A percentile compares a stretch with the other conserved stretches of the same genome.
Conservation (phyloP, 2,888 invertebrate species). For the Eurois occulta region DNA sequence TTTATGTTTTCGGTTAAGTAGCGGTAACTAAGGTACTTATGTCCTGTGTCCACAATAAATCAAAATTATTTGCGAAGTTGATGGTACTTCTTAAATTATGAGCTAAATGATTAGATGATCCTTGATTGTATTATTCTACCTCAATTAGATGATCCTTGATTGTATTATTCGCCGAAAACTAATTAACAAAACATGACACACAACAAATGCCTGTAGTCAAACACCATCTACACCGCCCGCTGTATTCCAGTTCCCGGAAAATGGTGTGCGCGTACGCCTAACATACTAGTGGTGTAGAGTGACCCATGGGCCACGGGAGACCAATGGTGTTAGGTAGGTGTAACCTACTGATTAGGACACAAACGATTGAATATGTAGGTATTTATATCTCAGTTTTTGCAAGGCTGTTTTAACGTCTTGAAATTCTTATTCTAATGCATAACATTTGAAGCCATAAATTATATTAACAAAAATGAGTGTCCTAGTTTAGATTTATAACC, state of each 20-base stretch:
- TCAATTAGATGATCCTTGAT: too few species aligned
- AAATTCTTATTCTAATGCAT: not conserved
- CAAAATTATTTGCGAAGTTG: not conserved
- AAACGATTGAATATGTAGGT: not conserved
- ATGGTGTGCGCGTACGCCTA: not conserved
- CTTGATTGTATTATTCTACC: not conserved
- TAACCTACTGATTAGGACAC: not conserved
- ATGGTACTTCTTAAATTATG: not conserved
- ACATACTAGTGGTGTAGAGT: not conserved
- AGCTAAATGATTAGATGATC: not conserved
- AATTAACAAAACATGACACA: too few species aligned
- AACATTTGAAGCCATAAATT: constrained; percentile 19
- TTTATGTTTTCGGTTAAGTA: constrained; percentile 29
- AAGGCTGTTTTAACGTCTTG: not conserved
- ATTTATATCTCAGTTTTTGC: not conserved
- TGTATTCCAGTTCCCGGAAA: not conserved
- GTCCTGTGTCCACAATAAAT: not conserved
- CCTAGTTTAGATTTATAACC: constrained; percentile 34
- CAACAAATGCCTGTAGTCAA: too few species aligned
- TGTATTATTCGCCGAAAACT: not conserved
- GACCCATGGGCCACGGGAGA: not conserved
- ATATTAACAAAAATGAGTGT: not conserved
- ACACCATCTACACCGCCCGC: not conserved
- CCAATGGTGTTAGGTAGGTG: not conserved
- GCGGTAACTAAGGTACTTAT: not conserved